Conservation (phyloP, 2,113 vertebrate genomes). For the Saimiri boliviensis region DNA sequence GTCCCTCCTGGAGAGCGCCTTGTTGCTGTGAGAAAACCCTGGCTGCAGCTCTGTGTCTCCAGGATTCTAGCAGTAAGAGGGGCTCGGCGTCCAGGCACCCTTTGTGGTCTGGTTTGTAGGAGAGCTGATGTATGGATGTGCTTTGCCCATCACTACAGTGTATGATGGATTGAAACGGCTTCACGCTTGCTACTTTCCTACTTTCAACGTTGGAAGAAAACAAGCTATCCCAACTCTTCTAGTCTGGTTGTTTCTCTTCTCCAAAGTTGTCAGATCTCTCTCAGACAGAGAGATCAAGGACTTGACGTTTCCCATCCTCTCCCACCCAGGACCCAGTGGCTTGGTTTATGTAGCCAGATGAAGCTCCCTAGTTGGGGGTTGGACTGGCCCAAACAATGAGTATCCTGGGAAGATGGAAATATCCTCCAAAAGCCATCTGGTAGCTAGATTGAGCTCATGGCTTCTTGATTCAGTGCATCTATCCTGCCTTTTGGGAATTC, state of each 20-base stretch:
- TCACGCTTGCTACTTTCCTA: not conserved
- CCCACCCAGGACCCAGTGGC: not conserved
- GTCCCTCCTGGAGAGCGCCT: not conserved
- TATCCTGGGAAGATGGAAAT: not conserved
- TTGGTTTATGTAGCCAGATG: not conserved
- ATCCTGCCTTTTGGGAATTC: not conserved
- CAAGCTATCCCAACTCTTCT: not conserved
- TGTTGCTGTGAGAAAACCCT: not conserved
- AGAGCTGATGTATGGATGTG: accelerated
- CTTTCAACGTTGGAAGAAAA: not conserved
- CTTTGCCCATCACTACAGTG: accelerated
- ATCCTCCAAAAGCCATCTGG: not conserved
- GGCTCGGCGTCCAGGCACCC: accelerated
- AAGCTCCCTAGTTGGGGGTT: not conserved
- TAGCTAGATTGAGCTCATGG: not conserved
- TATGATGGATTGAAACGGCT: not conserved
- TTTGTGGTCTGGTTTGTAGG: not conserved
- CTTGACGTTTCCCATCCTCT: accelerated
- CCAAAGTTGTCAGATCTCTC: constrained; percentile 4
- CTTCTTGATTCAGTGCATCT: not conserved
- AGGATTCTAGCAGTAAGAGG: not conserved
- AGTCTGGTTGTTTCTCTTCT: not conserved
- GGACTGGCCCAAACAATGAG: not conserved
- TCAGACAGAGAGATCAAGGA: not conserved
- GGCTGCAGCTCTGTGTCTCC: not conserved